Evolutionary conservation across 1,140 invertebrate species (phyloP).

Genomic region (Brachionus calyciflorus): DNA sequence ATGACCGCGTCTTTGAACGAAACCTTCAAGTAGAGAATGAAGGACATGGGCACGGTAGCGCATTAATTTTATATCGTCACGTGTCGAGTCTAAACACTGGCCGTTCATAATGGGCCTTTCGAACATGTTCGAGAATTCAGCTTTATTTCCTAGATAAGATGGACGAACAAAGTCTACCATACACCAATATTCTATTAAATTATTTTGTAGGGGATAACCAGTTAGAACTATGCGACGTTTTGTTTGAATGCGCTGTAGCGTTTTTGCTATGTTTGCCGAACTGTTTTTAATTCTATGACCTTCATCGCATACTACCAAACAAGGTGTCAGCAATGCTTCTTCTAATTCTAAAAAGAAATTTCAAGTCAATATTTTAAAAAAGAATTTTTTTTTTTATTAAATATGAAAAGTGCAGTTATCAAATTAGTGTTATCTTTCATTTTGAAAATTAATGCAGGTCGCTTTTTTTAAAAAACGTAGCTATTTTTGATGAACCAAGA

Average conservation of each 20-base stretch:
- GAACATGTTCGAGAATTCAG: constrained; percentile 77
- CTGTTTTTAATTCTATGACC: constrained; percentile 91
- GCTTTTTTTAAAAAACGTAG: too few relatives aligned
- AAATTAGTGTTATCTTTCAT: not conserved
- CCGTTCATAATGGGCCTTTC: constrained; percentile 78
- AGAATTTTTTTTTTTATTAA: not conserved
- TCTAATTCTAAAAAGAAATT: constrained; percentile 74
- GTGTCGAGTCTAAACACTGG: constrained; percentile 85
- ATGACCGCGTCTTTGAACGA: constrained; percentile 67
- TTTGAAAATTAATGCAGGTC: too few relatives aligned
- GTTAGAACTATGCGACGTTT: constrained; percentile 81
- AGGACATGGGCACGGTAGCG: constrained; percentile 87
- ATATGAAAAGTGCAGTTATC: not conserved
- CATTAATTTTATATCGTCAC: constrained; percentile 83
- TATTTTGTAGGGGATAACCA: constrained; percentile 92
- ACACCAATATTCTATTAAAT: constrained; percentile 77
- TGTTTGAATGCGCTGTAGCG: constrained; percentile 71
- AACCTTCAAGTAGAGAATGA: constrained; percentile 83
- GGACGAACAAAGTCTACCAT: constrained; percentile 97
- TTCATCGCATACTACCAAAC: constrained; percentile 87
- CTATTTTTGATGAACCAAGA: too few relatives aligned
- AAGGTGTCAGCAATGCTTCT: constrained; percentile 77
- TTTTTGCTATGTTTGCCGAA: constrained; percentile 77
- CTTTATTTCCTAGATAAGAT: constrained; percentile 80
- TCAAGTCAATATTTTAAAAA: not conserved